Evolutionary conservation across 2,113 vertebrate species (phyloP), one percentile per base, ranked within the genome.

Genomic region (Oenanthe melanoleuca): DNA sequence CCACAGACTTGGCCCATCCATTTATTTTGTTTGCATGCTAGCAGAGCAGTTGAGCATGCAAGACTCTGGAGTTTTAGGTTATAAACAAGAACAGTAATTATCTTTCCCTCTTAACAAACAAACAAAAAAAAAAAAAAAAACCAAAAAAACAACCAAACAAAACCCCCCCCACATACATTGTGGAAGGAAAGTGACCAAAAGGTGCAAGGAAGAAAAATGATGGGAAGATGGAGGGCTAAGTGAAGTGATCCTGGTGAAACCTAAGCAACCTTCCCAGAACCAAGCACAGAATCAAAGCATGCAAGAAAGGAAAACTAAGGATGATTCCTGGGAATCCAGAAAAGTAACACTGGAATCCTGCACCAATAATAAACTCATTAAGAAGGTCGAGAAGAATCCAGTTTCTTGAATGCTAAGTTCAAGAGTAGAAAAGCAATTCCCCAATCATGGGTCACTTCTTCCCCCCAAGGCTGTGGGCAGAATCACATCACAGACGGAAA

Each of bases 281-380:
- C 1, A 25, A 42, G 38, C 1, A 5, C 19, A 42, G 37, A 33
- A 64, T 42, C 16, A 85, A 59, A 50, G 33, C 0, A 1, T 23
- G 29, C 75, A 91, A 78, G 24, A 29, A 45, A 78, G 8, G 22
- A 78, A 67, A 86, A 74, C 1, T 8, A 44, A 64, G 25, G 31
- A 79, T 21, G 44, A 63, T 53, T 52, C 37, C 4, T 33, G 8
- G 33, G 59, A 89, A 65, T 74, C 26, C 20, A 71, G 33, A 40
- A 73, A 70, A 28, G 9, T 23, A 44, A 47, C 12, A 34, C 3
- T 47, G n/a, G 63, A 91, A 37, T 57, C 23, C 21, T 73, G 28
- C 34, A 52, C 5, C 20, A 75, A 22, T 8, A 63, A 67, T 38
- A 18, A 91, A 61, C 29, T 56, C 25, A 14, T 14, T 67, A 52